phyloP scores from a whole-genome alignment of 2,113 vertebrate genomes.

The Melanotaenia duboulayi region DNA sequence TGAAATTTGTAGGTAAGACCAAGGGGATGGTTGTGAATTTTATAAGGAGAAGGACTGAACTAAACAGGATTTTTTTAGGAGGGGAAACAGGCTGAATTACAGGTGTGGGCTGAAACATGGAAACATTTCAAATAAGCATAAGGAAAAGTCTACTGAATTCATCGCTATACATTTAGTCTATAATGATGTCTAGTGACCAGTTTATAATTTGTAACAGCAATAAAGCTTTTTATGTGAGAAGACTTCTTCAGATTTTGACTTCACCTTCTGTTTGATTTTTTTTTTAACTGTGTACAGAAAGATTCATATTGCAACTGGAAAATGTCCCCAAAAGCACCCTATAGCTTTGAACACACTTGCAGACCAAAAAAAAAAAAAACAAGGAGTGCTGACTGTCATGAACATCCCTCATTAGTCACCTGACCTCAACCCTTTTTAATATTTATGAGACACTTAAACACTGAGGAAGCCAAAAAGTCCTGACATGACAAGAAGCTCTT shows the following conservation, averaged over 20 bases:
- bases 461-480: not conserved
- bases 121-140: not conserved
- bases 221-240: no score
- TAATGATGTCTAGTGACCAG: no score
- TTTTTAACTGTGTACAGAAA: not conserved
- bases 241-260: no score
- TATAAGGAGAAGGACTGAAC: not conserved
- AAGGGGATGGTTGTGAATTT: not conserved
- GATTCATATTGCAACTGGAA: not conserved
- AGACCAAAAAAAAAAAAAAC: constrained; percentile 4
- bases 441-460: not conserved
- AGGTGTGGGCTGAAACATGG: not conserved
- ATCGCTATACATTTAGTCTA: no score
- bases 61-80: not conserved
- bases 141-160: not conserved
- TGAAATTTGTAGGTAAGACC: not conserved
- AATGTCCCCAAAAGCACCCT: not conserved
- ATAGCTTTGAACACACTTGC: not conserved
- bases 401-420: not conserved
- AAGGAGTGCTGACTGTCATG: constrained; percentile 1
- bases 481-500: not conserved
- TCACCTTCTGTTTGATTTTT: not conserved
- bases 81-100: not conserved
- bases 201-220: no score
- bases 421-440: not conserved